These are phyloP conservation scores for Phrynosoma blainvillii DNA, from an alignment of 2,113 vertebrate species.

Conservation along the genomic window DNA sequence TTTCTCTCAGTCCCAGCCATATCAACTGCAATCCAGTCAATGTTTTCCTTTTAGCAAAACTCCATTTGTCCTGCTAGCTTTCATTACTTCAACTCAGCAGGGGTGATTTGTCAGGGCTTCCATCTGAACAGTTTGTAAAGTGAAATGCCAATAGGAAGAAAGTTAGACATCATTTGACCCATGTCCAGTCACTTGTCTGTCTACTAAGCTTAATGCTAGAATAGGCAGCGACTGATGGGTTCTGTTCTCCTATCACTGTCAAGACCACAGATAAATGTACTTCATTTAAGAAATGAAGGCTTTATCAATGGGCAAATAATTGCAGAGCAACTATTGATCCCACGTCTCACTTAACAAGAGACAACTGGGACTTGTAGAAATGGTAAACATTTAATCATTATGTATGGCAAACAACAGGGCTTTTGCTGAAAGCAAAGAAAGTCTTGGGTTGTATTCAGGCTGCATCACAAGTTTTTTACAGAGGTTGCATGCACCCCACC, in stretches of 20 bases:
- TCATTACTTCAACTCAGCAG: slow-evolving; percentile 47
- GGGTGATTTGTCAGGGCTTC: slow-evolving; percentile 62
- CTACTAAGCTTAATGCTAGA: slow-evolving; percentile 43
- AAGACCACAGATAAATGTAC: slow-evolving; percentile 70
- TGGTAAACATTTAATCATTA: slow-evolving; percentile 69
- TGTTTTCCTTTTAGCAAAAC: slow-evolving; percentile 43
- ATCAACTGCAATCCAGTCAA: slow-evolving; percentile 39
- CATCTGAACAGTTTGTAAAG: slow-evolving; percentile 77
- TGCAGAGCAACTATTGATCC: slow-evolving; percentile 78
- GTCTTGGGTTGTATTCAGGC: background rate
- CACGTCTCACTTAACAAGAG: slow-evolving; percentile 66
- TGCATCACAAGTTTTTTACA: background rate
- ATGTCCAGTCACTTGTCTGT: slow-evolving; percentile 72
- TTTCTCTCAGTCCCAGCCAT: slow-evolving; percentile 12
- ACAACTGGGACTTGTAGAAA: slow-evolving; percentile 74
- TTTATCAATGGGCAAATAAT: slow-evolving; percentile 86
- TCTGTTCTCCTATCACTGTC: slow-evolving; percentile 61
- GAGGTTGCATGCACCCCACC: background rate
- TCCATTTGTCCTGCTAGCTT: slow-evolving; percentile 58
- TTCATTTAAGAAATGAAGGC: slow-evolving; percentile 73
- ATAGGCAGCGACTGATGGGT: slow-evolving; percentile 44
- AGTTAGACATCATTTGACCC: slow-evolving; percentile 77
- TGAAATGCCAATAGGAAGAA: slow-evolving; percentile 79
- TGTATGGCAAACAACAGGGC: slow-evolving; percentile 22
- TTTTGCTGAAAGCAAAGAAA: slow-evolving; percentile 26